Conservation (phyloP, 2,113 vertebrate genomes). For the Penelope pileata region DNA sequence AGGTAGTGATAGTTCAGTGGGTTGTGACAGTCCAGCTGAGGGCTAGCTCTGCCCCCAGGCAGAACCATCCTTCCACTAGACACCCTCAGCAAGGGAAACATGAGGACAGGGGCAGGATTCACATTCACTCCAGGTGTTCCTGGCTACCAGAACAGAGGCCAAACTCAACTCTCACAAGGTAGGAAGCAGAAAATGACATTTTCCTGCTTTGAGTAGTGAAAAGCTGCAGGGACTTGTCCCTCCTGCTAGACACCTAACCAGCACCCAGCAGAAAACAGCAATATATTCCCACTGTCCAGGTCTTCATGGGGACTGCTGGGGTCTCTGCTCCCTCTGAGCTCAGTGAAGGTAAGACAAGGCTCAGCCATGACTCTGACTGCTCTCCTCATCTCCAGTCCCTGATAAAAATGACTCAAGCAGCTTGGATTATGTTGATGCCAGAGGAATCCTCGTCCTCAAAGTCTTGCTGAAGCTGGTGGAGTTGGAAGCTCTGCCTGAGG, state of each 20-base stretch:
- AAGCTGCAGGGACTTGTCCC: not conserved
- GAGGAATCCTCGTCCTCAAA: constrained; percentile 62
- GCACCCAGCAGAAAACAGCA: not conserved
- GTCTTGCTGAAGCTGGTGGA: constrained; percentile 66
- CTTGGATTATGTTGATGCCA: not conserved
- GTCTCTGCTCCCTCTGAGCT: not conserved
- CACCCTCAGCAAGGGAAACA: not conserved
- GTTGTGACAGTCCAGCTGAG: not conserved
- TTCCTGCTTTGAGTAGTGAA: not conserved
- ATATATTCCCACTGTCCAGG: not conserved
- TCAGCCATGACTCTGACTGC: not conserved
- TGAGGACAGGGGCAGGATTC: not conserved
- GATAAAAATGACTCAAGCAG: constrained; percentile 8
- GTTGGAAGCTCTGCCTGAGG: constrained; percentile 24
- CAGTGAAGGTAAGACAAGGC: not conserved
- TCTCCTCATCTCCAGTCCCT: constrained; percentile 2
- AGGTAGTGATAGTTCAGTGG: not conserved
- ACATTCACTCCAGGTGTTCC: not conserved
- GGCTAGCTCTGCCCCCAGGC: not conserved
- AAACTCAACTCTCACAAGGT: not conserved
- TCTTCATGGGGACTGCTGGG: not conserved
- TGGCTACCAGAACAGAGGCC: not conserved
- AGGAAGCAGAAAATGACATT: not conserved
- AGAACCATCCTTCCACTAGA: not conserved
- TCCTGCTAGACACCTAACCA: not conserved